phyloP scores from a whole-genome alignment of 2,888 invertebrate genomes.

The Gari tellinella region DNA sequence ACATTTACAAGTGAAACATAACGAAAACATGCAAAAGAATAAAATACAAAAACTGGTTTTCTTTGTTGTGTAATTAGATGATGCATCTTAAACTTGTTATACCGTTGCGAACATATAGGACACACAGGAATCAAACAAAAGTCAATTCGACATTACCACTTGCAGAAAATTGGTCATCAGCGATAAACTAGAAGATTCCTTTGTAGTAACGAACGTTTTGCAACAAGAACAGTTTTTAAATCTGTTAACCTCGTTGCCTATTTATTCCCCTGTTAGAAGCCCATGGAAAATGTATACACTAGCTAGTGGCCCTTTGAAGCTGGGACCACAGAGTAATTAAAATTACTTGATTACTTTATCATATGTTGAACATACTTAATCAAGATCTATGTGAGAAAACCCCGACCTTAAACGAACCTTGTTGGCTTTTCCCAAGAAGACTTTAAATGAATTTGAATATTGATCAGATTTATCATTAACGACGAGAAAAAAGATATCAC shows the following conservation, averaged over 20 bases:
- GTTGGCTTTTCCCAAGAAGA: constrained; percentile 53
- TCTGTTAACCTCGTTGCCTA: constrained; percentile 5
- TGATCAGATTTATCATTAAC: constrained; percentile 33
- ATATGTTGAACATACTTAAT: constrained; percentile 60
- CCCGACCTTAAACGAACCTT: constrained; percentile 52
- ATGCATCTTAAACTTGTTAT: too few species aligned
- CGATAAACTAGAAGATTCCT: too few species aligned
- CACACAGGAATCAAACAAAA: too few species aligned
- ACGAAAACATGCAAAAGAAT: too few species aligned
- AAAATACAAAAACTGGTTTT: too few species aligned
- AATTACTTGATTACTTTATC: constrained; percentile 63
- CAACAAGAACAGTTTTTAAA: too few species aligned
- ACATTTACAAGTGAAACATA: too few species aligned
- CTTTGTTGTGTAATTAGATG: too few species aligned
- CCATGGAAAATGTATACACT: constrained; percentile 60
- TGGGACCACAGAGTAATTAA: constrained; percentile 55
- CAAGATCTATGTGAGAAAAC: constrained; percentile 62
- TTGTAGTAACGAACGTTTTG: too few species aligned
- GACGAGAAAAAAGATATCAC: constrained; percentile 47
- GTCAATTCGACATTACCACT: too few species aligned
- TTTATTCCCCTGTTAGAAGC: constrained; percentile 63
- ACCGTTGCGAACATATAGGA: too few species aligned
- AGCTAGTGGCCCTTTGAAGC: constrained; percentile 56
- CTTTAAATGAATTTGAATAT: constrained; percentile 55
- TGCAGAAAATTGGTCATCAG: too few species aligned